phyloP scores from a whole-genome alignment of 2,888 invertebrate genomes.

The Microdon myrmicae region DNA sequence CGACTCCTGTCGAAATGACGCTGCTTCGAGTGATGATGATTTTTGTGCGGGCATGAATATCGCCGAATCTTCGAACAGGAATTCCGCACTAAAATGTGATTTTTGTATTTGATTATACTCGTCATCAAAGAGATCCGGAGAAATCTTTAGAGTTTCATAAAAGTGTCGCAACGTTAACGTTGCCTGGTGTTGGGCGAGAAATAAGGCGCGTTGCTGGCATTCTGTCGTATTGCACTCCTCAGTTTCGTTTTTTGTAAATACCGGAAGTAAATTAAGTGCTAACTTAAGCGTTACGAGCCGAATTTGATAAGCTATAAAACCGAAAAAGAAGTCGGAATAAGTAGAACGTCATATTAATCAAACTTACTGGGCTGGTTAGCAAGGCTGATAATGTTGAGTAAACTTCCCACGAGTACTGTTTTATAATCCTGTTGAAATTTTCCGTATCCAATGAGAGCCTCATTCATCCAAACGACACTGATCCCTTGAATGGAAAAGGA shows the following conservation, averaged over 20 bases:
- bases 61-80: constrained; percentile 95
- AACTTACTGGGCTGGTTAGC: constrained; percentile 87
- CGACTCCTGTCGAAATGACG: constrained; percentile 90
- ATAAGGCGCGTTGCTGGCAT: constrained; percentile 70
- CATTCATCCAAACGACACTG: constrained; percentile 82
- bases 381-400: constrained; percentile 83
- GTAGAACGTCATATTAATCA: not conserved
- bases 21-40: constrained; percentile 94
- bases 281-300: constrained; percentile 93
- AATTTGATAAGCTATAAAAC: constrained; percentile 79
- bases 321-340: constrained; percentile 15
- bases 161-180: constrained; percentile 88
- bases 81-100: constrained; percentile 88
- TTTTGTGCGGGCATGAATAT: constrained; percentile 95
- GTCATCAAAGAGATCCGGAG: constrained; percentile 98
- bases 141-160: constrained; percentile 97
- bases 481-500: constrained; percentile 73
- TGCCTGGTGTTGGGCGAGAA: constrained; percentile 81
- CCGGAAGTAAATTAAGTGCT: constrained; percentile 81
- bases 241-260: constrained; percentile 68
- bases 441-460: constrained; percentile 75
- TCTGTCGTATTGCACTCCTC: constrained; percentile 64
- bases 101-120: constrained; percentile 95
- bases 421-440: constrained; percentile 78
- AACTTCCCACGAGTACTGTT: constrained; percentile 81